A percentile compares a stretch with the other conserved stretches of the same genome.
phyloP scores from a whole-genome alignment of 2,888 invertebrate species.

The Noctua comes region DNA sequence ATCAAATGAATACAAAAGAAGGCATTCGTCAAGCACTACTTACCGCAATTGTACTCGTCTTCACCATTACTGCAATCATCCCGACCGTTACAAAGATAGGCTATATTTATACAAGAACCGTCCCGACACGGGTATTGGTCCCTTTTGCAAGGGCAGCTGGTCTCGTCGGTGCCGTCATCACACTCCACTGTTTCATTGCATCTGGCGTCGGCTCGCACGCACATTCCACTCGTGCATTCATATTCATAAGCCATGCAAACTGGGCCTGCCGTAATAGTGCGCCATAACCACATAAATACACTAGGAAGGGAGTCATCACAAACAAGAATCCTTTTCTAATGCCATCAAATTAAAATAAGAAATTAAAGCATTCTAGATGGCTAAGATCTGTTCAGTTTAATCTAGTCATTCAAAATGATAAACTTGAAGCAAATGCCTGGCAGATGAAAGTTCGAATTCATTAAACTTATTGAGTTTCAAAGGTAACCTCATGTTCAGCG shows the following conservation, averaged over 20 bases:
- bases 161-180: slow-evolving; percentile 87
- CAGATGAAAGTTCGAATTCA: background rate
- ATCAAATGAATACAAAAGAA: slow-evolving; percentile 61
- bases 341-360: slow-evolving; percentile 48
- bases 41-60: slow-evolving; percentile 91
- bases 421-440: slow-evolving; percentile 42
- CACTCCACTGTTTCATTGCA: slow-evolving; percentile 90
- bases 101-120: slow-evolving; percentile 92
- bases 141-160: slow-evolving; percentile 84
- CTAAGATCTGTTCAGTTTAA: slow-evolving; percentile 23
- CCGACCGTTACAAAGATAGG: slow-evolving; percentile 91
- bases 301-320: slow-evolving; percentile 62
- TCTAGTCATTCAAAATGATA: slow-evolving; percentile 22
- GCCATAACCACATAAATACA: slow-evolving; percentile 81
- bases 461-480: background rate
- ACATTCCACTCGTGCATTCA: slow-evolving; percentile 92
- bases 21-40: slow-evolving; percentile 67
- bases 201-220: slow-evolving; percentile 88
- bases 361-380: slow-evolving; percentile 30
- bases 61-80: slow-evolving; percentile 91
- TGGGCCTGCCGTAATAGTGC: slow-evolving; percentile 85
- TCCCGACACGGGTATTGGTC: slow-evolving; percentile 91
- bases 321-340: slow-evolving; percentile 56
- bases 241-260: slow-evolving; percentile 90
- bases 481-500: background rate